Evolutionary conservation across 2,797 vertebrate species (phyloP), one percentile per base, ranked within the genome.

Genomic region (Melopsittacus undulatus): DNA sequence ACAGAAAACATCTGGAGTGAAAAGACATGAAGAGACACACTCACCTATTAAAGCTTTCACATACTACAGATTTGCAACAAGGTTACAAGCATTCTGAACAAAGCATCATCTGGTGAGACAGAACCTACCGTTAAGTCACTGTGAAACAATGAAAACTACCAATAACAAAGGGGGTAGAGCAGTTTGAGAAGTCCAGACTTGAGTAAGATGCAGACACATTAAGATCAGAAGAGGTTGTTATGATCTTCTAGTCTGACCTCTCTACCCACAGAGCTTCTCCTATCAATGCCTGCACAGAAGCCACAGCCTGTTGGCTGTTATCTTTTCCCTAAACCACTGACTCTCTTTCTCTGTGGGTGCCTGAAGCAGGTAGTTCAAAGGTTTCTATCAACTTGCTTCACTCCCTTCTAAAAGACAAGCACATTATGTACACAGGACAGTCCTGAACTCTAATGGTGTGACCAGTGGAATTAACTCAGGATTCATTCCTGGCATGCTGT

Each of bases 71-170:
- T 82, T 67, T 30, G 36, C 69, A 49, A 27, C 0, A 4, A 63
- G n/a, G 43, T 82, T 61, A 54, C 8, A 36, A 63, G 81, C 26
- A 57, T 12, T 68, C 34, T n/a, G 57, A 0, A 0, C 22, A 73
- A 72, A 77, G 27, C 43, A 40, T 18, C 0, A 0, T 5, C 27
- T 1, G 1, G 32, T 1, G 26, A 79, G 52, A 56, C 36, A 48
- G 42, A 69, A 83, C 13, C 34, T 63, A 43, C 73, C 1, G 3
- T 16, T 24, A 40, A 38, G 29, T 34, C 42, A n/a, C 40, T 8
- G n/a, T 40, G 66, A 87, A 95, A 75, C 30, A 51, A 18, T 2
- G 11, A 30, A 91, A 92, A 64, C 19, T 34, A 70, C 29, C 15
- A 10, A 7, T 30, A 83, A 34, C 0, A 0, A 63, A 76, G 16